These are phyloP conservation scores for Recurvirostra avosetta DNA, from an alignment of 2,113 vertebrate genomes.

Conservation along the genomic window DNA sequence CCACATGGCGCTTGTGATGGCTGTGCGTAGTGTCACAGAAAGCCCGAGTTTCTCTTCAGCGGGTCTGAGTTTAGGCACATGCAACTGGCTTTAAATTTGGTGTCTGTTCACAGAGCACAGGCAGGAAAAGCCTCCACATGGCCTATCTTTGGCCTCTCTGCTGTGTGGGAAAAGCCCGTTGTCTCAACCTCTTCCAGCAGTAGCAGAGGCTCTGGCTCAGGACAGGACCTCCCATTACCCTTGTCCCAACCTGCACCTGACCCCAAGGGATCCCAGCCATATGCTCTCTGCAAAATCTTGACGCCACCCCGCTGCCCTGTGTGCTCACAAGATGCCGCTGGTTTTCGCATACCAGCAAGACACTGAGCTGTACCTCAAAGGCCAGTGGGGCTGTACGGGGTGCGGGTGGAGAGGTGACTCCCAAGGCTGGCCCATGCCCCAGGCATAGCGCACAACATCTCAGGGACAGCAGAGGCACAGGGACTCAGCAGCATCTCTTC, in stretches of 20 bases:
- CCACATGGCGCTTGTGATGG: fast-evolving
- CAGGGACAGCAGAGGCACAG: background rate
- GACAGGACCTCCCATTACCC: background rate
- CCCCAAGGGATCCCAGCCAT: background rate
- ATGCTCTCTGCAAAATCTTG: background rate
- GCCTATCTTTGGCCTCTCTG: background rate
- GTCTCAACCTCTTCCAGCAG: background rate
- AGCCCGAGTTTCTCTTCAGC: background rate
- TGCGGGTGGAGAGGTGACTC: background rate
- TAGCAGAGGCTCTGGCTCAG: background rate
- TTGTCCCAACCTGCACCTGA: background rate
- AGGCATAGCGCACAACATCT: fast-evolving
- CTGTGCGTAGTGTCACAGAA: background rate
- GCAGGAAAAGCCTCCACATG: background rate
- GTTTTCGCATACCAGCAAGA: background rate
- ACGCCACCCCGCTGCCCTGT: fast-evolving
- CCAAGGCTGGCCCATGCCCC: background rate
- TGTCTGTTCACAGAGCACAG: background rate
- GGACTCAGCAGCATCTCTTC: background rate
- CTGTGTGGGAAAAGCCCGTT: background rate
- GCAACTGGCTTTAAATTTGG: background rate
- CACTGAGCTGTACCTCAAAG: background rate
- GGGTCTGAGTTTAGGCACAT: background rate
- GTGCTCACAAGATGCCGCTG: background rate
- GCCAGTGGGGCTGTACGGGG: fast-evolving